phyloP scores from a whole-genome alignment of 1,140 invertebrate genomes.

The Aleiodes sp. region DNA sequence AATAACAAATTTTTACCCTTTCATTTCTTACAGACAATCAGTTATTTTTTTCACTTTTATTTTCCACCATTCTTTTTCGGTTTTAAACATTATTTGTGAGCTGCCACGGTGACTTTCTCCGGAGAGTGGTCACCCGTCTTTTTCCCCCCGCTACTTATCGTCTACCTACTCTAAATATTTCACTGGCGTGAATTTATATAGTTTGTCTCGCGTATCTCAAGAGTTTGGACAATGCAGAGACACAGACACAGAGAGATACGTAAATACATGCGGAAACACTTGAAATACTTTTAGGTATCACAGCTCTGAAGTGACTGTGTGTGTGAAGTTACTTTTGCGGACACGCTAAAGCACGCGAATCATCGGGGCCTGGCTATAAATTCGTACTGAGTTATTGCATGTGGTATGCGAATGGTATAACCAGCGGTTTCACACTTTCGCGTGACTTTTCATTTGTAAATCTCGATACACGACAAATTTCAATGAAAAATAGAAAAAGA shows the following conservation, averaged over 20 bases:
- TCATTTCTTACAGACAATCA: too few species aligned
- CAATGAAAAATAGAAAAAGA: not conserved
- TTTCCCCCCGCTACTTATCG: not conserved
- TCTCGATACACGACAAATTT: not conserved
- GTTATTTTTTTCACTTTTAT: too few species aligned
- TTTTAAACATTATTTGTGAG: not conserved
- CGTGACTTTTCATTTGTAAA: slow-evolving; percentile 2
- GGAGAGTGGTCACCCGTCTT: too few species aligned
- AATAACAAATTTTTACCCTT: too few species aligned
- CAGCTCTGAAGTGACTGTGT: not conserved
- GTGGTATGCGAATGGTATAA: not conserved
- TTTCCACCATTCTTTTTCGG: too few species aligned
- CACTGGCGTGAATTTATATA: not conserved
- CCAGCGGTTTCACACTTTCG: slow-evolving; percentile 6
- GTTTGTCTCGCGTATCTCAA: not conserved
- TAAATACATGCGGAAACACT: not conserved
- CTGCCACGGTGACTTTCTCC: slow-evolving; percentile 16
- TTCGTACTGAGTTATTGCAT: not conserved
- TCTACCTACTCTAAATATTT: slow-evolving; percentile 9
- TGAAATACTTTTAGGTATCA: not conserved
- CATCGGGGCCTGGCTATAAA: slow-evolving; percentile 3
- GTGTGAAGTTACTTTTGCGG: not conserved
- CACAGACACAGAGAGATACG: not conserved
- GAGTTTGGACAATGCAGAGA: too few species aligned
- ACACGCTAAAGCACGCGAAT: not conserved